These are phyloP conservation scores for Xenopus borealis DNA, from an alignment of 2,113 vertebrate species.

Conservation along the genomic window DNA sequence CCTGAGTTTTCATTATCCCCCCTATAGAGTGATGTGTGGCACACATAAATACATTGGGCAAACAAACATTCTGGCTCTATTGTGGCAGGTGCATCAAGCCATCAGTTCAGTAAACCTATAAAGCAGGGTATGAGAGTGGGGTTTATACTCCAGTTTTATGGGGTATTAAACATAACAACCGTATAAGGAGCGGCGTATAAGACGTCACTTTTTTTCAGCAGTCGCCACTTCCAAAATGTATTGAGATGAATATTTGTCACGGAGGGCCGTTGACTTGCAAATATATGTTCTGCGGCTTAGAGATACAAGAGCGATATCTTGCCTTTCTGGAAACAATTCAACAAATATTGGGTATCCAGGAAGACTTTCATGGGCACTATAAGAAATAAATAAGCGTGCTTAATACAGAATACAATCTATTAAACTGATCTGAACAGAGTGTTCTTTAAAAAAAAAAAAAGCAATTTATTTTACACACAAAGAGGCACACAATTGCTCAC, in stretches of 20 bases:
- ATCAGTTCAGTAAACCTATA: slow-evolving; percentile 9
- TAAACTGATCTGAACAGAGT: background rate
- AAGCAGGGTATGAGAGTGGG: slow-evolving; percentile 10
- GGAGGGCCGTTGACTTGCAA: slow-evolving; percentile 30
- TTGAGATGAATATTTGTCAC: slow-evolving; percentile 20
- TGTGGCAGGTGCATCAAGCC: slow-evolving; percentile 14
- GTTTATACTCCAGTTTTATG: slow-evolving; percentile 13
- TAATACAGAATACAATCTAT: background rate
- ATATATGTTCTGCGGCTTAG: slow-evolving; percentile 9
- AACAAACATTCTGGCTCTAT: background rate
- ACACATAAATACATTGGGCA: slow-evolving; percentile 7
- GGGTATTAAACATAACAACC: background rate
- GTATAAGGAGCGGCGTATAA: background rate
- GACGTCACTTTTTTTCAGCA: slow-evolving; percentile 15
- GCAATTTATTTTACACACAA: background rate
- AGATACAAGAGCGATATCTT: slow-evolving; percentile 13
- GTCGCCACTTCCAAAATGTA: slow-evolving; percentile 6
- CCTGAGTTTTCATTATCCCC: background rate
- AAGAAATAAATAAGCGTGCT: background rate
- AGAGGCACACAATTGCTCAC: background rate
- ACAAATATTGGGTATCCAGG: background rate
- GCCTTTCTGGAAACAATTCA: slow-evolving; percentile 7
- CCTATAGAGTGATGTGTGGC: background rate
- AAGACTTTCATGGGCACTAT: background rate
- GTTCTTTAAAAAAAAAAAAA: background rate